Evolutionary conservation across 2,113 vertebrate genomes (phyloP), one percentile per base, ranked within the genome.

Genomic region (Benitochromis conjunctus): DNA sequence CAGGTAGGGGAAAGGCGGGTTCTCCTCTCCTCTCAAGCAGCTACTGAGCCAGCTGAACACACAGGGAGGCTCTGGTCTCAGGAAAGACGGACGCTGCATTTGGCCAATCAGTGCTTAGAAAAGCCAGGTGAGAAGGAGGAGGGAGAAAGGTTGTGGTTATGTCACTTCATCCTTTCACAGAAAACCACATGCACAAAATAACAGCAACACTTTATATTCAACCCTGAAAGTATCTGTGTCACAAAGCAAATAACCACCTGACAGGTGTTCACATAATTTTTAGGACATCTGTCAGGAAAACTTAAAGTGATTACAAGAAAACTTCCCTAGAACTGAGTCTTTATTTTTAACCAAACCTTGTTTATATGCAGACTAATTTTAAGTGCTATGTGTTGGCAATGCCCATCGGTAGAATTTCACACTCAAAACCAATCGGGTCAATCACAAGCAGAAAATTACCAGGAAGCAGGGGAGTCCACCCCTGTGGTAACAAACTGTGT

Each of bases 31-130:
- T 86, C 97, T 97, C 81, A 99, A 91, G 88, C 98, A 99, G 74
- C 96, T 96, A 87, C 98, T 98, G 90, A 99, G 95, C 98, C 98
- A 99, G 88, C 96, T 96, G 86, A 98, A 98, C 85, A 99, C 97
- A 88, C 97, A 97, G 5, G 99, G 98, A 51, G 98, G 98, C 80
- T 99, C 97, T 5, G 94, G 86, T 58, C 94, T 97, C 83, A 99
- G 96, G 93, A 98, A 99, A 2, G 96, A 91, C 0, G 97, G 98
- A 53, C 94, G 96, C 89, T 96, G 96, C 97, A 99, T 98, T 94
- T 97, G 97, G 88, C 94, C 96, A 94, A 97, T 96, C 90, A 98
- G 97, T 92, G 95, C 98, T 99, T 91, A 87, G 29, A 21, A 86
- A 4, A 11, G 41, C 62, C 19, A 81, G 10, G 18, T 3, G 11